Evolutionary conservation across 2,888 invertebrate genomes (phyloP), one percentile per base, ranked within the genome.

Genomic region (Stenodera caucasica): DNA sequence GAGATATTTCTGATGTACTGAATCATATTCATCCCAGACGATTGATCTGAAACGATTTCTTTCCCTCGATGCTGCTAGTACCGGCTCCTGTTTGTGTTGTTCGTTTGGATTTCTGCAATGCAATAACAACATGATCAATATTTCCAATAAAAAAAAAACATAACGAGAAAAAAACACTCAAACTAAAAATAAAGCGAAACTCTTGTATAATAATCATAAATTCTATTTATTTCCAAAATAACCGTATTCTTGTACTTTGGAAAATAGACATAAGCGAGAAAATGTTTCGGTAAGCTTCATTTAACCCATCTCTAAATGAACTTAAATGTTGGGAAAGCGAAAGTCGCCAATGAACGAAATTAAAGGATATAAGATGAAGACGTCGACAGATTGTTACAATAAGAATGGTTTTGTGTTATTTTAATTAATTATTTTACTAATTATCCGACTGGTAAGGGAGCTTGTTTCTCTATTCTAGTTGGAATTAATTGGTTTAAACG

Each of bases 1-100:
- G 75, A 96, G 84, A 82, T 95, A 96, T 79, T 95, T 94, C 78
- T 96, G 95, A 83, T 94, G 94, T 64, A 92, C 89, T 1, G 92
- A 90, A 79, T 95, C 94, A 82, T 96, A 96, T 76, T 92, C 90
- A 70, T 95, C 95, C 97, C 97, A 97, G 55, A 85, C 86, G 71
- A 92, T 86, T 68, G 89, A 90, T 55, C 92, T 86, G 81, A 93
- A 92, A 73, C 92, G 88, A 83, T 90, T 93, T 67, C 90, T 86
- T 77, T 94, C 94, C 75, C 91, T 88, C 55, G 92, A 92, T 51
- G 90, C 90, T 4, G 90, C 90, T 66, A 92, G 82, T 53, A 88
- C 84, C 0, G 88, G 86, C 75, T 94, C 92, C 77, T 89, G 90
- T 26, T 90, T 89, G 72, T 88, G 87, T 78, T 90, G 89, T 78